Percentiles rank a stretch among this genome's conserved stretches.
Evolutionary conservation across 2,797 vertebrate species (phyloP).

Genomic region (Acipenser ruthenus): DNA sequence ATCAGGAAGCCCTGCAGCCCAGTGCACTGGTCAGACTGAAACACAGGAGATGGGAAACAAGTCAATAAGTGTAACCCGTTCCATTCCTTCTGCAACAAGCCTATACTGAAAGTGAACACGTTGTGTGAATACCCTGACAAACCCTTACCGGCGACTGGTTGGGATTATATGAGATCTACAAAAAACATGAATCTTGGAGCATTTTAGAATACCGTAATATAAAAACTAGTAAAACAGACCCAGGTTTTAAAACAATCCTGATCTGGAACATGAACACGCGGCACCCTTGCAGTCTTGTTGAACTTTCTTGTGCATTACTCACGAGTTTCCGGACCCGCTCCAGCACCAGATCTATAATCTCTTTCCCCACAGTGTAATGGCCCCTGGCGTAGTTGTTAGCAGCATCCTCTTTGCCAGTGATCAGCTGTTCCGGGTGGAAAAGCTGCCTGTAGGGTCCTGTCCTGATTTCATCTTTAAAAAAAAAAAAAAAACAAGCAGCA

Average conservation of each 20-base stretch:
- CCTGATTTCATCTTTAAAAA: neutral
- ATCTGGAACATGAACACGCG: neutral
- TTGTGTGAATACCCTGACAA: too few species aligned
- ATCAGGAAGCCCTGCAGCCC: slow-evolving; percentile 77
- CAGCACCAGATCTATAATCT: slow-evolving; percentile 55
- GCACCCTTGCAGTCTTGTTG: neutral
- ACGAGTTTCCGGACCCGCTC: slow-evolving; percentile 63
- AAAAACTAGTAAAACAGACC: neutral
- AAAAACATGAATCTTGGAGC: too few species aligned
- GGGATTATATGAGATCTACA: too few species aligned
- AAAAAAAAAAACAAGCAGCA: neutral
- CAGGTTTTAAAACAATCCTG: neutral
- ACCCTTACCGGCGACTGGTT: too few species aligned
- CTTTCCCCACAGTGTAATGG: slow-evolving; percentile 60
- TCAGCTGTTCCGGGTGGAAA: neutral
- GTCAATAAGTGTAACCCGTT: too few species aligned
- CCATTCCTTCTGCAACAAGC: neutral
- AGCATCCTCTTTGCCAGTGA: slow-evolving; percentile 63
- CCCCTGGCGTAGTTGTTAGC: slow-evolving; percentile 66
- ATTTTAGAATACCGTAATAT: too few species aligned
- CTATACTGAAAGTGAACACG: too few species aligned
- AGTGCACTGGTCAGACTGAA: slow-evolving; percentile 71
- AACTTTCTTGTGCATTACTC: slow-evolving; percentile 9
- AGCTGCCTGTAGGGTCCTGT: neutral
- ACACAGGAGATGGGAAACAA: neutral